Percentiles rank a stretch among this genome's conserved stretches.
phyloP scores from a whole-genome alignment of 2,113 vertebrate genomes.

The Sphaerodactylus townsendi region DNA sequence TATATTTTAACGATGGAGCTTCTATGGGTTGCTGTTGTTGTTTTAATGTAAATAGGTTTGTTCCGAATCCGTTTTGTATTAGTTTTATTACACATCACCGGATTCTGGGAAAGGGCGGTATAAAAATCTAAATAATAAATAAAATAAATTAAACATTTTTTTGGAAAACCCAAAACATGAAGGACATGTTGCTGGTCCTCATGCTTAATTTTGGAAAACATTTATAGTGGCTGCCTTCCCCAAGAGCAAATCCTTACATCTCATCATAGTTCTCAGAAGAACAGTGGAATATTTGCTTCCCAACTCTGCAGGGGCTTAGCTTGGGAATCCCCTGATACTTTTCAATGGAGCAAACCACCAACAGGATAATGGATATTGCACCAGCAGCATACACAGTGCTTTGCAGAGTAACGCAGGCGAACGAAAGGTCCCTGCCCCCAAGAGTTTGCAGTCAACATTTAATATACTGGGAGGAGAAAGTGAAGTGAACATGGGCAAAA shows the following conservation, averaged over 20 bases:
- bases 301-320: neutral
- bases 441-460: neutral
- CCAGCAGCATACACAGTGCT: neutral
- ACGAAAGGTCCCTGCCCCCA: neutral
- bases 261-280: neutral
- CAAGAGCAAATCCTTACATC: neutral
- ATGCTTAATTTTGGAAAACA: no score
- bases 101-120: no score
- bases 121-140: no score
- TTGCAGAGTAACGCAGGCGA: neutral
- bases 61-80: no score
- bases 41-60: no score
- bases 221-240: neutral
- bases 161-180: no score
- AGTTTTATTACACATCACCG: no score
- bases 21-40: no score
- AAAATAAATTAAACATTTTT: no score
- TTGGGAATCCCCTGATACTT: constrained; percentile 9
- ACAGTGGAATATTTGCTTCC: neutral
- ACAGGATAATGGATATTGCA: neutral
- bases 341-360: neutral
- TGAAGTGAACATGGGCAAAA: no score
- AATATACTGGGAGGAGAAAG: neutral
- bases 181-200: no score
- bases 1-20: no score